Evolutionary conservation across 2,888 invertebrate genomes (phyloP).

Genomic region (Pandemis cinnamomeana): DNA sequence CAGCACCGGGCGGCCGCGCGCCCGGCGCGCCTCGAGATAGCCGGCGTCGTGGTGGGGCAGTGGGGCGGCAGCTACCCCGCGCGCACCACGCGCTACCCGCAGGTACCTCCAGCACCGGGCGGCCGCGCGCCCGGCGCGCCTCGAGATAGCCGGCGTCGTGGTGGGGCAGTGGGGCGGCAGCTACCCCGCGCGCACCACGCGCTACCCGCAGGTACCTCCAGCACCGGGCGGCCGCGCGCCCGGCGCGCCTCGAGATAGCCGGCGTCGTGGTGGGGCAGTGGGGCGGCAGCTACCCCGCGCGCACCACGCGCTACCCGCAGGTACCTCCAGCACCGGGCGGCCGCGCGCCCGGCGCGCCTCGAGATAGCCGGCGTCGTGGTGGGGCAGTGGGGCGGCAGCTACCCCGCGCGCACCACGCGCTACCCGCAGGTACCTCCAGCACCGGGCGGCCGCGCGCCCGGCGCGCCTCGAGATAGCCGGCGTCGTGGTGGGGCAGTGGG

Average conservation of each 20-base stretch:
- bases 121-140: constrained; percentile 87
- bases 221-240: constrained; percentile 77
- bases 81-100: constrained; percentile 46
- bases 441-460: constrained; percentile 79
- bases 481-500: constrained; percentile 96
- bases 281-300: constrained; percentile 90
- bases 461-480: constrained; percentile 94
- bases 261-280: constrained; percentile 96
- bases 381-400: constrained; percentile 95
- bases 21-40: constrained; percentile 91
- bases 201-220: constrained; percentile 38
- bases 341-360: constrained; percentile 87
- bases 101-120: constrained; percentile 42
- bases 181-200: constrained; percentile 73
- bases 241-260: constrained; percentile 92
- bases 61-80: constrained; percentile 92
- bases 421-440: constrained; percentile 36
- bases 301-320: constrained; percentile 45
- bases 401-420: constrained; percentile 63
- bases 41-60: constrained; percentile 94
- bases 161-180: constrained; percentile 96
- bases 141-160: constrained; percentile 95
- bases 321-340: constrained; percentile 54
- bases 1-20: constrained; percentile 75
- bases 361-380: constrained; percentile 96